Conservation (phyloP, 2,888 invertebrate genomes). For the Volucella zonaria region DNA sequence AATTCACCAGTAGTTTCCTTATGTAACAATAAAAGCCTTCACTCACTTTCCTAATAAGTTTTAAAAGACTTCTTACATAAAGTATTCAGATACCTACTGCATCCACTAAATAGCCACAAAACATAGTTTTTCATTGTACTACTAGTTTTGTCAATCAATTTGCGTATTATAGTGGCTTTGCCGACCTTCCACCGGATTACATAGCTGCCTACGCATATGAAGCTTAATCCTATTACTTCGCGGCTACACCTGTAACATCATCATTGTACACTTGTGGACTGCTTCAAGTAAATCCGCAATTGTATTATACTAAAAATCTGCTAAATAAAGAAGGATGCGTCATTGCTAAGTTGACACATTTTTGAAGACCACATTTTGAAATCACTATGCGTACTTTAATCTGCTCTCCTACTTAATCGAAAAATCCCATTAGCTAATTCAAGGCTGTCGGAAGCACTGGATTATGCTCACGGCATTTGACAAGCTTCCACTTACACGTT, state of each 20-base stretch:
- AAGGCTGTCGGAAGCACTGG: constrained; percentile 72
- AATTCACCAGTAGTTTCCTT: too few relatives aligned
- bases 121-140: too few relatives aligned
- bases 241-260: constrained; percentile 1
- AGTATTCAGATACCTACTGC: too few relatives aligned
- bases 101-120: too few relatives aligned
- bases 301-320: background rate
- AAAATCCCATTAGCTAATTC: constrained; percentile 51
- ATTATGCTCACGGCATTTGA: constrained; percentile 61
- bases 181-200: constrained; percentile 8
- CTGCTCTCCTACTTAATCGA: constrained; percentile 29
- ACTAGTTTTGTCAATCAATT: too few relatives aligned
- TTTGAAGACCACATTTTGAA: constrained; percentile 30
- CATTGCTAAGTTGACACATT: constrained; percentile 46
- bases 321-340: constrained; percentile 40
- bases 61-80: too few relatives aligned
- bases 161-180: too few relatives aligned
- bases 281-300: background rate
- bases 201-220: constrained; percentile 13
- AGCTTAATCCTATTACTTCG: constrained; percentile 39
- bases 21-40: too few relatives aligned
- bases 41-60: too few relatives aligned
- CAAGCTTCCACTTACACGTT: constrained; percentile 45
- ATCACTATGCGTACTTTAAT: constrained; percentile 51
- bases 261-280: too few relatives aligned